Percentiles rank a stretch among this genome's conserved stretches.
Evolutionary conservation across 2,113 vertebrate genomes (phyloP).

Genomic region (Cyanocitta stelleri): DNA sequence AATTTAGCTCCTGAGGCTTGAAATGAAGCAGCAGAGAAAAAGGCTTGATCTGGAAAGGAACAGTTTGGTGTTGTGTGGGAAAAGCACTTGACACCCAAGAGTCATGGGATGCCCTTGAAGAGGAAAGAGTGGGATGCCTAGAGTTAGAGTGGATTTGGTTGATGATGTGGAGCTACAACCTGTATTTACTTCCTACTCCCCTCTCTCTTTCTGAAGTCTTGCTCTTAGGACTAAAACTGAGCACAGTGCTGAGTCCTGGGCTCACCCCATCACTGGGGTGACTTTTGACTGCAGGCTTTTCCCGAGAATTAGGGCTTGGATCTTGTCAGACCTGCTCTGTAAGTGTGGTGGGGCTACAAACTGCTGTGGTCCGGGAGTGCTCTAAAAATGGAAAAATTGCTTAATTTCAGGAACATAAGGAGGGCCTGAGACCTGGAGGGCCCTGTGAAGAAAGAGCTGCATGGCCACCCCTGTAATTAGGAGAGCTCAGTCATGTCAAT

Average conservation of each 20-base stretch:
- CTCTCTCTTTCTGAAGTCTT: background rate
- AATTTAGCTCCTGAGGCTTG: slow-evolving; percentile 9
- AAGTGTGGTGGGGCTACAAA: background rate
- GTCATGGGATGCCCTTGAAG: background rate
- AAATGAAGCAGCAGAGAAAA: background rate
- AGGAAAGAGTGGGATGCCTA: background rate
- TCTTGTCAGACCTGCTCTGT: slow-evolving; percentile 4
- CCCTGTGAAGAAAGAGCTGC: background rate
- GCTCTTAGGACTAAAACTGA: background rate
- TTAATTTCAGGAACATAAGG: background rate
- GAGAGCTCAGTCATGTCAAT: background rate
- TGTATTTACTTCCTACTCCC: background rate
- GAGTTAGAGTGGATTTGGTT: background rate
- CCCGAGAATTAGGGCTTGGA: background rate
- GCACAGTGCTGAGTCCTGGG: background rate
- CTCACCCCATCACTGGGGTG: background rate
- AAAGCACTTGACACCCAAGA: background rate
- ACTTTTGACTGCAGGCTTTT: background rate
- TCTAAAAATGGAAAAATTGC: slow-evolving; percentile 1
- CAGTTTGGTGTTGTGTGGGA: background rate
- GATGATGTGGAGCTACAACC: background rate
- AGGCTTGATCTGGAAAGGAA: background rate
- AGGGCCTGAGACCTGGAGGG: background rate
- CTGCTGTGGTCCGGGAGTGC: background rate
- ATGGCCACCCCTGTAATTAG: background rate